These are phyloP conservation scores for Pammene aurita DNA, from an alignment of 2,888 invertebrate species.

Conservation along the genomic window DNA sequence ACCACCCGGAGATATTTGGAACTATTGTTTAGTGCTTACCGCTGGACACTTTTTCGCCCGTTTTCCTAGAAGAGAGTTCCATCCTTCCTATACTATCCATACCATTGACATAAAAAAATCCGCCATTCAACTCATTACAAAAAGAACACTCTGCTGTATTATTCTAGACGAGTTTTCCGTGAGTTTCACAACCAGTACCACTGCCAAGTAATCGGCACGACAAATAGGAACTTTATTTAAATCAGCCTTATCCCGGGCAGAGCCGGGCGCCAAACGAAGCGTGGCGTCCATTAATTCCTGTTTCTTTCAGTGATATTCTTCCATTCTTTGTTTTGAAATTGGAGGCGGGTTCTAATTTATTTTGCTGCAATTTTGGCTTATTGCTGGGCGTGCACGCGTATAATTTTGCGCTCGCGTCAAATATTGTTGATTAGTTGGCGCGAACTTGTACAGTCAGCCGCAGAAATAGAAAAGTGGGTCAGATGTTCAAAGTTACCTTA, in stretches of 20 bases:
- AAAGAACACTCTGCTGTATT: neutral
- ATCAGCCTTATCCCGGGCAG: constrained; percentile 66
- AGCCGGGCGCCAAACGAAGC: constrained; percentile 8
- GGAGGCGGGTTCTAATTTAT: neutral
- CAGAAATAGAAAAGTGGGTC: too few relatives aligned
- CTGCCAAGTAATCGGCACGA: constrained; percentile 60
- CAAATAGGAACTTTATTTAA: constrained; percentile 74
- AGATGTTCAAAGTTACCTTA: too few relatives aligned
- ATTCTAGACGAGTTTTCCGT: neutral
- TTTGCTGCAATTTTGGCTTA: neutral
- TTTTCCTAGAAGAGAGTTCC: too few relatives aligned
- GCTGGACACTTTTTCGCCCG: too few relatives aligned
- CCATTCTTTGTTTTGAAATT: constrained; percentile 18
- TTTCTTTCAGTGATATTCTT: constrained; percentile 15
- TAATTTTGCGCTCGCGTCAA: neutral
- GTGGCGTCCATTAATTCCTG: constrained; percentile 21
- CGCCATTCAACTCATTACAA: too few relatives aligned
- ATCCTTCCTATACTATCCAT: too few relatives aligned
- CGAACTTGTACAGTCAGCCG: neutral
- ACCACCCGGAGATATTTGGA: too few relatives aligned
- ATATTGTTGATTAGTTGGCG: neutral
- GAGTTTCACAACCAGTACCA: constrained; percentile 15
- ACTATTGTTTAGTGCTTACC: too few relatives aligned
- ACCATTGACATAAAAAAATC: too few relatives aligned
- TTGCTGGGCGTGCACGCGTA: neutral